Evolutionary conservation across 2,797 vertebrate species (phyloP).

Genomic region (Galagoides demidoff): DNA sequence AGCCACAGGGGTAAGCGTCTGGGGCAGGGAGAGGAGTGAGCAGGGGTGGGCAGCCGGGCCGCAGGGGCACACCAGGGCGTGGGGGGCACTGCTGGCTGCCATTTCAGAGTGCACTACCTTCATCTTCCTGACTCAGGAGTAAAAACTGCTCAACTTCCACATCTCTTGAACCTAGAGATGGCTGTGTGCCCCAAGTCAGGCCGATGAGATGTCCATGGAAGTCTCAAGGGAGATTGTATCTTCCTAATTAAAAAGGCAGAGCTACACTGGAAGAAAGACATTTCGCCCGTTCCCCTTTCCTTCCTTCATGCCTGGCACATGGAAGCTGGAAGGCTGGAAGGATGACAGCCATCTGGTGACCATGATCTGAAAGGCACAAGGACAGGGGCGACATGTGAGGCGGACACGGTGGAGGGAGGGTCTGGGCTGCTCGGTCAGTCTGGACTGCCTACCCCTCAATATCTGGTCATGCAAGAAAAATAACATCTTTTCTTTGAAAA

Average conservation of each 20-base stretch:
- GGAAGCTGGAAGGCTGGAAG: not conserved
- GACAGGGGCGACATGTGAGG: not conserved
- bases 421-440: not conserved
- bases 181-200: not conserved
- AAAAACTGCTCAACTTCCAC: not conserved
- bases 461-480: not conserved
- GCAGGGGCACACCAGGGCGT: not conserved
- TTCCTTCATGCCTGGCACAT: not conserved
- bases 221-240: not conserved
- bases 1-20: not conserved
- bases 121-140: not conserved
- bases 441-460: not conserved
- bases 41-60: not conserved
- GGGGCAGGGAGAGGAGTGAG: not conserved
- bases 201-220: not conserved
- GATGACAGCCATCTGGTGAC: not conserved
- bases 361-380: not conserved
- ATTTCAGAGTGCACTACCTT: not conserved
- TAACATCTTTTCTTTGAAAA: not conserved
- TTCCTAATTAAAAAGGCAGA: conserved; percentile 3
- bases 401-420: not conserved
- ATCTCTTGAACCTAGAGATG: not conserved
- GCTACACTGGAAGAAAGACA: not conserved
- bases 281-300: not conserved
- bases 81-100: not conserved